phyloP scores from a whole-genome alignment of 2,113 vertebrate species.

The Myanophis thanlyinensis region DNA sequence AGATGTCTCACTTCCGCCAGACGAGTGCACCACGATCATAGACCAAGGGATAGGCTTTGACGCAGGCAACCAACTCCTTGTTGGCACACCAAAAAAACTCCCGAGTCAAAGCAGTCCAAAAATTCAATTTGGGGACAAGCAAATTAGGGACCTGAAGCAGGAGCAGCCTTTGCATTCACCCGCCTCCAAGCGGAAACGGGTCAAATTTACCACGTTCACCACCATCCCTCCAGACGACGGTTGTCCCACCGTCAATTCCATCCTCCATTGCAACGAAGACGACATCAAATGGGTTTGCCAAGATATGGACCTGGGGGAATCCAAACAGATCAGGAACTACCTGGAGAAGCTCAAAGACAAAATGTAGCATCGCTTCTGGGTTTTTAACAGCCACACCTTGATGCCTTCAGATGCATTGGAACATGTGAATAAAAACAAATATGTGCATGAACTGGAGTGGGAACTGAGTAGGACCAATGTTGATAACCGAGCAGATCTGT shows the following conservation, averaged over 20 bases:
- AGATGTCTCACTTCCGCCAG: conserved; percentile 74
- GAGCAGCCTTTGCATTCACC: conserved; percentile 77
- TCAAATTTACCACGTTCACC: conserved; percentile 92
- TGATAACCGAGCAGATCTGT: conserved; percentile 49
- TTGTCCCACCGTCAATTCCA: conserved; percentile 79
- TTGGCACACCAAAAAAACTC: conserved; percentile 73
- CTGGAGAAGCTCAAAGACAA: conserved; percentile 86
- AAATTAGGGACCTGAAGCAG: conserved; percentile 70
- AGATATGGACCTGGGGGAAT: conserved; percentile 78
- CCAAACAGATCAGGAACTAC: conserved; percentile 82
- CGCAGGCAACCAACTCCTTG: conserved; percentile 77
- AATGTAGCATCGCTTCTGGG: conserved; percentile 49
- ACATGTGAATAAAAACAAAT: conserved; percentile 15
- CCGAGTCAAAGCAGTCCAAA: conserved; percentile 77
- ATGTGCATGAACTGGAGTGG: not conserved
- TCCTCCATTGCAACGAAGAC: conserved; percentile 74
- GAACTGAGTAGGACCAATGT: conserved; percentile 11
- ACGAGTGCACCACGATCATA: conserved; percentile 83
- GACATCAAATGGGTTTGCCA: conserved; percentile 92
- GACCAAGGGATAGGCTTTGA: conserved; percentile 78
- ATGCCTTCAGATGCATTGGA: conserved; percentile 75
- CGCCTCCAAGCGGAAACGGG: conserved; percentile 87
- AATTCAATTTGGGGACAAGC: conserved; percentile 55
- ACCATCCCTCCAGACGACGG: conserved; percentile 80
- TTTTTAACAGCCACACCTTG: conserved; percentile 70